Evolutionary conservation across 2,113 vertebrate genomes (phyloP).

Genomic region (Aegotheles bennettii): DNA sequence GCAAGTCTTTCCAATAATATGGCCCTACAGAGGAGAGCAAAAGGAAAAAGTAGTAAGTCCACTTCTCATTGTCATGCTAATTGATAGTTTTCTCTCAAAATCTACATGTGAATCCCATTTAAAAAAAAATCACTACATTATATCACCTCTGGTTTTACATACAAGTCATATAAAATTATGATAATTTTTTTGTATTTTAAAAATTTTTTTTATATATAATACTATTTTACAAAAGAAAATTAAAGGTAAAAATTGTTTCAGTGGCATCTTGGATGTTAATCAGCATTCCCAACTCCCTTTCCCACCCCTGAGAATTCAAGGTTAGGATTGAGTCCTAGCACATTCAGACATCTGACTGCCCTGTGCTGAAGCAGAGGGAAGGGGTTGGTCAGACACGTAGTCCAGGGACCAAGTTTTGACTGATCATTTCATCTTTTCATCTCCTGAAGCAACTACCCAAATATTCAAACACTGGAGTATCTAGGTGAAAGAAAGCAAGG

Average conservation of each 20-base stretch:
- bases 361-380: background rate
- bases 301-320: background rate
- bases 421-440: background rate
- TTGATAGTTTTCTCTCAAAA: background rate
- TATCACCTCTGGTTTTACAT: background rate
- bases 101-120: background rate
- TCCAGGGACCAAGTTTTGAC: background rate
- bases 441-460: background rate
- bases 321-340: background rate
- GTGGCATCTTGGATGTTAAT: background rate
- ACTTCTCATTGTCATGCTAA: background rate
- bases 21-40: background rate
- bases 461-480: background rate
- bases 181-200: background rate
- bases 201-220: background rate
- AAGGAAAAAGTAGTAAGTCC: background rate
- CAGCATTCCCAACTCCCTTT: background rate
- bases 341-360: background rate
- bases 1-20: background rate
- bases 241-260: background rate
- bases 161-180: background rate
- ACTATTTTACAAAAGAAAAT: background rate
- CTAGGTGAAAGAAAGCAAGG: background rate
- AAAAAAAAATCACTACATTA: background rate
- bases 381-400: background rate